Evolutionary conservation across 30 jellyfish, hydroid and myxozoan species (phyloP), one percentile per base, ranked within the genome.

Genomic region (Nemopilema nomurai): DNA sequence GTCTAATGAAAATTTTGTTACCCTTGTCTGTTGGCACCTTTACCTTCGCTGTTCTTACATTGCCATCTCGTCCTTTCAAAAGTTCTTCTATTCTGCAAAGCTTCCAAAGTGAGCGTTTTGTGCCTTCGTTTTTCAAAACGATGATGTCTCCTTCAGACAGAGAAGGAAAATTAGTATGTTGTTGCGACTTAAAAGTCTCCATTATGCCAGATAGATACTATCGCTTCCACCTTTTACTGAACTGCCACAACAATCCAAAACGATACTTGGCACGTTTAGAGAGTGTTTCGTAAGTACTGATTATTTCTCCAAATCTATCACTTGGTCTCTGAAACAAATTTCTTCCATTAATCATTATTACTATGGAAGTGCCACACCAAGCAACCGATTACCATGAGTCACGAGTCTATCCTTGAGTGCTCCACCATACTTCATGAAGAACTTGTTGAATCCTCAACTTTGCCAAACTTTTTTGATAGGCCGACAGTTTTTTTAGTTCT

Each of bases 11-110:
- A 9, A 32, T 24, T 64, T 32, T 23, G 13, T 80, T 80, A 80
- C 90, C 90, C 0, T 80, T 50, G 24, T 41, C 81, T 13, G 62
- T 50, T 23, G 77, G 78, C 31, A 77, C 87, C 32, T 77, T 57
- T 21, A 77, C 84, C 57, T 0, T 80, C n/a, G 90, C 81, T 22
- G 81, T 63, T 20, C 90, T 31, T n/a, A 80, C 81, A 57, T 31
- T 26, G 33, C 83, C 81, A 80, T 65, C 90, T 29, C 81, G 23
- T 27, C 81, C 90, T 22, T 24, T 50, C 25, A 80, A 28, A 17
- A 74, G 19, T 67, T 65, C 87, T 77, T 77, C 67, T 13, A 77
- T 75, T 27, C 64, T 77, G 64, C 79, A 51, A 31, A 77, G 57
- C 4, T 77, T 77, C 87, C 87, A 77, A 53, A 77, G 53, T 0